phyloP scores from a whole-genome alignment of 2,113 vertebrate genomes.

The Pseudonaja textilis region DNA sequence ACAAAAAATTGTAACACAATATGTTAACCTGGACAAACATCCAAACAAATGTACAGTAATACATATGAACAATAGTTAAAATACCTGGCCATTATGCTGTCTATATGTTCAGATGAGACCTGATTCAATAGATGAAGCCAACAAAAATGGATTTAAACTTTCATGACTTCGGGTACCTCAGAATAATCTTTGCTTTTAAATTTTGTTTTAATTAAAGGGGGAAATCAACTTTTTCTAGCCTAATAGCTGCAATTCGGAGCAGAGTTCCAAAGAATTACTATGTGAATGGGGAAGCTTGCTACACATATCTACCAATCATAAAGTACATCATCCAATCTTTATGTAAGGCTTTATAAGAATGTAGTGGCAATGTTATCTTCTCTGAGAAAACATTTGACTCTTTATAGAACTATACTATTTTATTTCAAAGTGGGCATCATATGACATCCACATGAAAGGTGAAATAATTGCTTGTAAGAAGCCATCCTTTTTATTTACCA shows the following conservation, averaged over 20 bases:
- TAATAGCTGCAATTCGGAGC: not conserved
- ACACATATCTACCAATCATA: not conserved
- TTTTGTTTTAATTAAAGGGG: not conserved
- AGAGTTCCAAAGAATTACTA: not conserved
- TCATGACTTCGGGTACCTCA: not conserved
- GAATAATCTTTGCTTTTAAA: not conserved
- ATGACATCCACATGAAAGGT: not conserved
- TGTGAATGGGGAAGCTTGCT: not conserved
- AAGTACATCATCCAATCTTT: not conserved
- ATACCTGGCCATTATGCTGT: not conserved
- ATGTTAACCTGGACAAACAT: not conserved
- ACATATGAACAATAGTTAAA: conserved; percentile 6
- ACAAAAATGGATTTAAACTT: not conserved
- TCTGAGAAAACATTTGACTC: not conserved
- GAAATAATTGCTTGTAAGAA: not conserved
- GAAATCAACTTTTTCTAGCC: not conserved
- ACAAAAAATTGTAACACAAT: not conserved
- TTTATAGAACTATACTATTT: not conserved
- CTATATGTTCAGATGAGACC: too few species aligned
- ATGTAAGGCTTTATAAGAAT: not conserved
- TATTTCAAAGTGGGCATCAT: not conserved
- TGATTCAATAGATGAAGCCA: not conserved
- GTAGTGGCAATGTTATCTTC: not conserved
- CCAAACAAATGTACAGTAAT: not conserved
- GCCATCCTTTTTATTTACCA: not conserved